Base-by-base conservation (phyloP, 1,140 invertebrate species). In the Theocolax elegans region DNA sequence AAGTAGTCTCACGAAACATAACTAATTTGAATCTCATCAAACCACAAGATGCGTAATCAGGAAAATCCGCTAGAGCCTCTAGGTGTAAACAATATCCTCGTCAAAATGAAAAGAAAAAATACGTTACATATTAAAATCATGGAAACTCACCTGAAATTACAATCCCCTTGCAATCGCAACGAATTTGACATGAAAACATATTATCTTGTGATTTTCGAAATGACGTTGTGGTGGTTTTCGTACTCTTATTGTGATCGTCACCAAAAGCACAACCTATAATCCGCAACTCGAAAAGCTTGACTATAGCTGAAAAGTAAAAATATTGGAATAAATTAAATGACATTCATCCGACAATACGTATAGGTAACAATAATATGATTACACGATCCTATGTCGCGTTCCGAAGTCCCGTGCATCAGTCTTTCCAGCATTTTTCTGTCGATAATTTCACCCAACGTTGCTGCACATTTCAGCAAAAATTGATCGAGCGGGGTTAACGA, bases 211-310 rank as follows among this genome's bases (percentile, higher is more conserved):
- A n/a, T n/a, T 23, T 63, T 29, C 62, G 63, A 40, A 64, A 48
- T 13, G 58, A 17, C n/a, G n/a, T 40, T 40, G 25, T 1, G 6
- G n/a, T 7, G 67, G 42, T 0, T 42, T 76, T 27, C 81, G 4
- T 72, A 78, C 78, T 78, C 80, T 72, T 76, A 76, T 83, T n/a
- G n/a, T n/a, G n/a, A 51, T 89, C 89, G 76, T 90, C 85, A 2
- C 88, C 88, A 8, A 86, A 81, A 19, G 89, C 88, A 71, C 90
- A 90, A 38, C 87, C 85, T 21, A 91, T 77, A 3, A 91, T 87
- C 63, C 85, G 81, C 12, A 89, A 87, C 56, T 88, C 85, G 69
- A 90, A 90, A 7, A 91, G 71, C 74, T 88, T 89, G 23, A 85
- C 81, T 1, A 90, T 78, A 58, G 87, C 89, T 89, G 44, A 42